These are phyloP conservation scores for Mesocentrotus franciscanus DNA, from an alignment of 53 echinoderm and acorn worm species.

Conservation along the genomic window DNA sequence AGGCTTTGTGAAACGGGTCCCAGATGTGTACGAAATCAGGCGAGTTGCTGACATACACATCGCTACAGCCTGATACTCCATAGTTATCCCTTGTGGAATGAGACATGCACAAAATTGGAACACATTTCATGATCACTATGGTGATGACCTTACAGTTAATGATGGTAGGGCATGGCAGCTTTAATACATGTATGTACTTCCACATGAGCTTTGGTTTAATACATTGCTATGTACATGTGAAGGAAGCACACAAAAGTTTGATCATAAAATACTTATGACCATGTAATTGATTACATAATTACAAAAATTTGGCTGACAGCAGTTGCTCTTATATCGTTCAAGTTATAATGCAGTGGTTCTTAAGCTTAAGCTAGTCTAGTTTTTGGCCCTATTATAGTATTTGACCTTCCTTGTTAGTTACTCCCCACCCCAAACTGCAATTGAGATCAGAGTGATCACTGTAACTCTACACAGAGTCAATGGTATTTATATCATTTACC, in stretches of 20 bases:
- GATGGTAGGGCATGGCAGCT: background rate
- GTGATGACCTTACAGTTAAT: background rate
- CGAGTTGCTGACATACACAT: background rate
- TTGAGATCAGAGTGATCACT: background rate
- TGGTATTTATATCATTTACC: background rate
- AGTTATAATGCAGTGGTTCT: background rate
- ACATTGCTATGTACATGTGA: background rate
- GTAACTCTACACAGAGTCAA: background rate
- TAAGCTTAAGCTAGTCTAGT: background rate
- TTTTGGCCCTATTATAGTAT: background rate
- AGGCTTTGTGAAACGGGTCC: too few species aligned
- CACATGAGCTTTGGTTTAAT: background rate
- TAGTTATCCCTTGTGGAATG: background rate
- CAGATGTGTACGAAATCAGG: background rate
- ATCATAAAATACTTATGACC: background rate
- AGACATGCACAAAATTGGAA: background rate
- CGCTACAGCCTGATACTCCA: background rate
- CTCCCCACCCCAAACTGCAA: too few species aligned
- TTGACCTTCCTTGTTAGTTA: too few species aligned
- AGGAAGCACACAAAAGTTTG: conserved; percentile 3
- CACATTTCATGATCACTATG: background rate
- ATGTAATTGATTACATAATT: background rate
- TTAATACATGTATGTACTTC: background rate
- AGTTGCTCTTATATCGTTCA: background rate
- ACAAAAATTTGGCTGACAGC: background rate